Conservation (phyloP, 2,888 invertebrate species). For the Germaria angustata region DNA sequence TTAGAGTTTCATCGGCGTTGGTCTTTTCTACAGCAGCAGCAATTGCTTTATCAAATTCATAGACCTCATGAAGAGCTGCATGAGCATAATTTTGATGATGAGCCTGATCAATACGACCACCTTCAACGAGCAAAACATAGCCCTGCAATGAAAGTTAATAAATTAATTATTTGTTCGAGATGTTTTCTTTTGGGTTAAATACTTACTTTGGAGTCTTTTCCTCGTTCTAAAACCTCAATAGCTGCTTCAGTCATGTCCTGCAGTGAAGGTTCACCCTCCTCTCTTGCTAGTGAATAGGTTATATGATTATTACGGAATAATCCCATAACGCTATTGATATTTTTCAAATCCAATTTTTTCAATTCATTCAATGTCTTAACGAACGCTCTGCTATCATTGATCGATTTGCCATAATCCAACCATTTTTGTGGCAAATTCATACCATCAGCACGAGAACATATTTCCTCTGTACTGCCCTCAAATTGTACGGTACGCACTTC, state of each 20-base stretch:
- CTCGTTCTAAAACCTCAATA: slow-evolving; percentile 80
- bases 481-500: slow-evolving; percentile 71
- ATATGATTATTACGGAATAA: slow-evolving; percentile 83
- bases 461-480: slow-evolving; percentile 74
- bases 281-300: slow-evolving; percentile 81
- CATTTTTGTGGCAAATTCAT: slow-evolving; percentile 83
- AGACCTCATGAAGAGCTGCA: slow-evolving; percentile 83
- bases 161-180: background rate
- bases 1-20: slow-evolving; percentile 83
- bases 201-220: slow-evolving; percentile 70
- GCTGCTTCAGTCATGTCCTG: slow-evolving; percentile 83
- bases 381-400: slow-evolving; percentile 73
- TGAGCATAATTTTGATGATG: slow-evolving; percentile 84
- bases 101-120: slow-evolving; percentile 84
- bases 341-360: slow-evolving; percentile 77
- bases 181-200: background rate
- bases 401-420: slow-evolving; percentile 76
- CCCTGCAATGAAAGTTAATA: slow-evolving; percentile 73
- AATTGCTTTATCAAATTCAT: slow-evolving; percentile 84
- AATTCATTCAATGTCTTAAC: slow-evolving; percentile 80
- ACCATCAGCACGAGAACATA: slow-evolving; percentile 81
- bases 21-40: slow-evolving; percentile 81
- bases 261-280: slow-evolving; percentile 81
- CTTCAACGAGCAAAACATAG: slow-evolving; percentile 83
- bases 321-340: slow-evolving; percentile 81